These are phyloP conservation scores for Bombus waltoni DNA, from an alignment of 1,140 invertebrate species.

Conservation along the genomic window DNA sequence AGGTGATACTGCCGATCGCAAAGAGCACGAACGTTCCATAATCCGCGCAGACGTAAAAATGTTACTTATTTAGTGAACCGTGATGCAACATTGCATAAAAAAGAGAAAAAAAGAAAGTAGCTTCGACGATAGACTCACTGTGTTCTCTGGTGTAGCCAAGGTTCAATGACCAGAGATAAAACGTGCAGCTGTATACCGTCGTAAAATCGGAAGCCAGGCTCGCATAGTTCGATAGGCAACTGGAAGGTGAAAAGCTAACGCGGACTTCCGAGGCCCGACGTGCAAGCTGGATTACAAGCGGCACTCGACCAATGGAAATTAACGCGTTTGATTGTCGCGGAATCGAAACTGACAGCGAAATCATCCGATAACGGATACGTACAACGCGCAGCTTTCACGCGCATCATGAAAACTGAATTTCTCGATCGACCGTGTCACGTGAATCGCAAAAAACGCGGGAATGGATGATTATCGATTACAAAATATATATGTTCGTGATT, in stretches of 20 bases:
- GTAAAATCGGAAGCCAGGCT: constrained; percentile 41
- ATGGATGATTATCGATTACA: neutral
- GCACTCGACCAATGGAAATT: constrained; percentile 22
- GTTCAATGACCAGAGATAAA: constrained; percentile 51
- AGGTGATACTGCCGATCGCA: neutral
- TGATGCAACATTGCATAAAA: neutral
- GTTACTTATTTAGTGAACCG: neutral
- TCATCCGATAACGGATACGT: neutral
- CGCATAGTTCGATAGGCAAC: constrained; percentile 6
- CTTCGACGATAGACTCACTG: constrained; percentile 14
- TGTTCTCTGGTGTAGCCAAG: constrained; percentile 30
- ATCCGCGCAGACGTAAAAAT: neutral
- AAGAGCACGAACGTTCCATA: neutral
- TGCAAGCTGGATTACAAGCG: constrained; percentile 11
- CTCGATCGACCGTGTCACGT: neutral
- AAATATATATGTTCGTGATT: too few relatives aligned
- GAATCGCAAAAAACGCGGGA: constrained; percentile 14
- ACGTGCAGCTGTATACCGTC: constrained; percentile 13
- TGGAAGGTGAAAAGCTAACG: constrained; percentile 28
- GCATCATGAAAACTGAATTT: constrained; percentile 19
- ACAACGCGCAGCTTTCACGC: neutral
- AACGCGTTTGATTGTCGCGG: constrained; percentile 17
- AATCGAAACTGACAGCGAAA: constrained; percentile 21
- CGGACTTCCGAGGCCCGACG: neutral
- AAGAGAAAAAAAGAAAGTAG: neutral